Percentiles rank a stretch among this genome's conserved stretches.
Conservation (phyloP, 2,888 invertebrate species). For the Operophtera brumata region DNA sequence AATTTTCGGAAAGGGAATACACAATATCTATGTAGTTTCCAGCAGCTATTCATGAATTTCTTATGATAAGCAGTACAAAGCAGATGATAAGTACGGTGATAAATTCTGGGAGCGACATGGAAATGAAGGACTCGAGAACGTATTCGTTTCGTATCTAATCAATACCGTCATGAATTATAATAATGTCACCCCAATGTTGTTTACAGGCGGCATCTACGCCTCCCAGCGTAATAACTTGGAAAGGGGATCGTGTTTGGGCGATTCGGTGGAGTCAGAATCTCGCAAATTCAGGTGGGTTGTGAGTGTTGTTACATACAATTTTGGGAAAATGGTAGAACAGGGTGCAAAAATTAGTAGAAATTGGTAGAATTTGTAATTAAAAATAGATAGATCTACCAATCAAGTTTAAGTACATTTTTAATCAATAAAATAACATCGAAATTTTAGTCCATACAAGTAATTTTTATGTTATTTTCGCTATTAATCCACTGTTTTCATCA, state of each 20-base stretch:
- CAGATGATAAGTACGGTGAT: slow-evolving; percentile 22
- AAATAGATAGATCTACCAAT: no score
- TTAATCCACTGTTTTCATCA: no score
- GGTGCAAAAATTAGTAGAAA: no score
- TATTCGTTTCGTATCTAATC: slow-evolving; percentile 23
- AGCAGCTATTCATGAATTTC: slow-evolving; percentile 8
- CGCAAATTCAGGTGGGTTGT: slow-evolving; percentile 50
- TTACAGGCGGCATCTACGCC: slow-evolving; percentile 22
- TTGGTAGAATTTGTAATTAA: no score
- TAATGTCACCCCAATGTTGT: slow-evolving; percentile 28
- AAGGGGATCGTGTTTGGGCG: slow-evolving; percentile 47
- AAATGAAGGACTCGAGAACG: slow-evolving; percentile 18
- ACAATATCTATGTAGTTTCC: neutral
- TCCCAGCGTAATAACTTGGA: slow-evolving; percentile 33
- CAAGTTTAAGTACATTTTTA: no score
- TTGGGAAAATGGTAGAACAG: no score
- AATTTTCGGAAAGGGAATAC: slow-evolving; percentile 48
- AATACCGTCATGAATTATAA: slow-evolving; percentile 29
- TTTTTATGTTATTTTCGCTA: no score
- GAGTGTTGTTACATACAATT: no score
- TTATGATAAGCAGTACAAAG: slow-evolving; percentile 17
- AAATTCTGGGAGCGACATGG: slow-evolving; percentile 11
- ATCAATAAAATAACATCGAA: no score
- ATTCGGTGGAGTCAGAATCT: slow-evolving; percentile 39
- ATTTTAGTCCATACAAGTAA: no score